These are phyloP conservation scores for Coelopa pilipes DNA, from an alignment of 2,888 invertebrate species.

Conservation along the genomic window DNA sequence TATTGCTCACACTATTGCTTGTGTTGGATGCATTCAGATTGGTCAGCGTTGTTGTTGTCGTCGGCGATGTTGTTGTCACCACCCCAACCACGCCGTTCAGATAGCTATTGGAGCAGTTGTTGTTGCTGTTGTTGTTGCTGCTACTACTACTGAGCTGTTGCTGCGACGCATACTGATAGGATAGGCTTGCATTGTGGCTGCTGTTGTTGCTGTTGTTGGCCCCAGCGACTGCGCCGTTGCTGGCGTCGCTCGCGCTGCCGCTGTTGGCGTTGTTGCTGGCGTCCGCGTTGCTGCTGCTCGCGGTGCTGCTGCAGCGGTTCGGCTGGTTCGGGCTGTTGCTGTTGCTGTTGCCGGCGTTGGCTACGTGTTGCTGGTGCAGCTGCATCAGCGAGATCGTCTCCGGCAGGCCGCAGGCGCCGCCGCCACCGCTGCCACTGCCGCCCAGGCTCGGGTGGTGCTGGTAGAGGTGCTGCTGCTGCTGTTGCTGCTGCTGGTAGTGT, in stretches of 20 bases:
- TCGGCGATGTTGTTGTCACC: constrained; percentile 29
- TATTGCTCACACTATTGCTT: constrained; percentile 46
- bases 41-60: constrained; percentile 41
- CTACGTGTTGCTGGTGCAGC: constrained; percentile 46
- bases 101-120: constrained; percentile 41
- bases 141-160: constrained; percentile 13
- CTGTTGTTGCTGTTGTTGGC: constrained; percentile 47
- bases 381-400: constrained; percentile 50
- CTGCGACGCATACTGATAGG: constrained; percentile 20
- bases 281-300: constrained; percentile 57
- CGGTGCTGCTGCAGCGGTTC: constrained; percentile 53
- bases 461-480: constrained; percentile 57
- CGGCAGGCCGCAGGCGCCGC: constrained; percentile 34
- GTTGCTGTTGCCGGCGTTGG: constrained; percentile 51
- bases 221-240: constrained; percentile 36
- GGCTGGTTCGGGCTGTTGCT: constrained; percentile 61
- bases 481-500: constrained; percentile 53
- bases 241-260: constrained; percentile 44
- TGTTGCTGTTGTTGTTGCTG: constrained; percentile 42
- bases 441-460: constrained; percentile 64
- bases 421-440: background rate
- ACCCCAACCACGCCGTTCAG: constrained; percentile 44
- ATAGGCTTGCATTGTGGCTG: constrained; percentile 15
- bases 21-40: constrained; percentile 44
- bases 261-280: constrained; percentile 51